Evolutionary conservation across 2,113 vertebrate species (phyloP).

Genomic region (Laterallus jamaicensis): DNA sequence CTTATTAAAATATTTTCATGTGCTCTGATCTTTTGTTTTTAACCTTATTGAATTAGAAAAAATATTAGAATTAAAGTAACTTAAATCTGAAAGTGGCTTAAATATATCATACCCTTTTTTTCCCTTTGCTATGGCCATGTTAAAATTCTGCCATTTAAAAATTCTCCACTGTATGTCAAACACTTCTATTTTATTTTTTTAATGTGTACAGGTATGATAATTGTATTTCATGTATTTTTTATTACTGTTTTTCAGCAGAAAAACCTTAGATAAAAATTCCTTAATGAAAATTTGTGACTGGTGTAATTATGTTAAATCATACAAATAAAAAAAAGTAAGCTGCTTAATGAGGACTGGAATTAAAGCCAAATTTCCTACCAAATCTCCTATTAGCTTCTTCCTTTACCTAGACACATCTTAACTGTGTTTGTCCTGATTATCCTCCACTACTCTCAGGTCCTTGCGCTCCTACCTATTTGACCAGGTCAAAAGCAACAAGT

Average conservation of each 20-base stretch:
- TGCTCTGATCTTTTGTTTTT: not conserved
- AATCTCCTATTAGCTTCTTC: not conserved
- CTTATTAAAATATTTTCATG: not conserved
- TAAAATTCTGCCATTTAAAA: not conserved
- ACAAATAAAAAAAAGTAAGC: not conserved
- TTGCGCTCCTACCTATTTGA: not conserved
- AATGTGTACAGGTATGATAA: not conserved
- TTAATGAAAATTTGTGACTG: not conserved
- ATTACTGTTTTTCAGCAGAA: not conserved
- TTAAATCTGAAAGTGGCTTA: not conserved
- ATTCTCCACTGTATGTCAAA: not conserved
- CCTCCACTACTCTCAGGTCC: not conserved
- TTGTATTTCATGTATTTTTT: not conserved
- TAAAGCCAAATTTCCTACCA: not conserved
- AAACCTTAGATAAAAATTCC: not conserved
- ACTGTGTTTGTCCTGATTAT: not conserved
- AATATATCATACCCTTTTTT: not conserved
- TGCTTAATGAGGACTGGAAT: not conserved
- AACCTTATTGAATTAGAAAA: not conserved
- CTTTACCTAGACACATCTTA: not conserved
- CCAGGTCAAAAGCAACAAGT: not conserved
- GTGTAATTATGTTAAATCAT: not conserved
- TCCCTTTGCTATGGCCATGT: not conserved
- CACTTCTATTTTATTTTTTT: not conserved
- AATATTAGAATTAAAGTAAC: not conserved